Evolutionary conservation across 1,140 invertebrate genomes (phyloP).

Genomic region (Penaeus chinensis): DNA sequence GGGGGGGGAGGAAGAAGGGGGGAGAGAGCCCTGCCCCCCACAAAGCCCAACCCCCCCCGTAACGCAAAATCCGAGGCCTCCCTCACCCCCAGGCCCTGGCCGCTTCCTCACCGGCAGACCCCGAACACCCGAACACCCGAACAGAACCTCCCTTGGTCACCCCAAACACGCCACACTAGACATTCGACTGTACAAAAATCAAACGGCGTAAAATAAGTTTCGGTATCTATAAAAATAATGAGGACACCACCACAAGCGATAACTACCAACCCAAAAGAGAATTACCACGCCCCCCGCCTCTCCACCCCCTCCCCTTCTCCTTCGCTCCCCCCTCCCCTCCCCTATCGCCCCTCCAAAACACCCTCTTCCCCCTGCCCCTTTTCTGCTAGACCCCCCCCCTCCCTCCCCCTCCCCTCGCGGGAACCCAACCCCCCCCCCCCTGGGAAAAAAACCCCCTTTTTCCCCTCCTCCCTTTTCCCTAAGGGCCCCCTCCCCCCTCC

Average conservation of each 20-base stretch:
- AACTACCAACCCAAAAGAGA: not conserved
- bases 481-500: not conserved
- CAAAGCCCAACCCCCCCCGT: not conserved
- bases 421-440: not conserved
- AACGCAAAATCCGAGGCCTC: no score
- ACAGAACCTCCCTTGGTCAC: no score
- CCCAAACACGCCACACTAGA: no score
- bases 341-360: not conserved
- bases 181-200: no score
- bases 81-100: no score
- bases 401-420: not conserved
- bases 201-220: no score
- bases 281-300: not conserved
- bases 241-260: not conserved
- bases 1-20: not conserved
- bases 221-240: no score
- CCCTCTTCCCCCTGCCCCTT: not conserved
- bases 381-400: not conserved
- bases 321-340: not conserved
- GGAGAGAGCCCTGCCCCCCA: not conserved
- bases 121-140: no score
- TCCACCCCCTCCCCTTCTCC: not conserved
- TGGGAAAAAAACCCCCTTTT: not conserved
- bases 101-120: no score
- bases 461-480: not conserved